phyloP scores from a whole-genome alignment of 2,113 vertebrate genomes.

The Microcebus ravelobensis region DNA sequence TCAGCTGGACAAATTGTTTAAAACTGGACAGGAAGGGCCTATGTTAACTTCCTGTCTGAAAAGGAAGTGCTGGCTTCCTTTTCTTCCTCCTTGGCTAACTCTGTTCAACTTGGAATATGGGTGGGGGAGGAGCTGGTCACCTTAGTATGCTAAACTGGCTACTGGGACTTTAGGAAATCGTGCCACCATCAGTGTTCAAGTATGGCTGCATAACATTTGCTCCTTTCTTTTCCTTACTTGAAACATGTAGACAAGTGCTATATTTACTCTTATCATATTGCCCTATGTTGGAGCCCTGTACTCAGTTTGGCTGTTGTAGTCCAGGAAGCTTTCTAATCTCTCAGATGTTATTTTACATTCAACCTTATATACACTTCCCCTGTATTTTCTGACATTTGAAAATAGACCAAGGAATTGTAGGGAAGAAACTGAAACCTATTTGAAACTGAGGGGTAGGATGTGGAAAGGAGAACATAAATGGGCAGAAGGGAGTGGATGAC shows the following conservation, averaged over 20 bases:
- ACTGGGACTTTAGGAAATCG: not conserved
- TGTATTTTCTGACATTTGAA: conserved; percentile 56
- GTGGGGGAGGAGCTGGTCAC: conserved; percentile 31
- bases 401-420: conserved; percentile 45
- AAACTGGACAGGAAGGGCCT: conserved; percentile 84
- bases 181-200: not conserved
- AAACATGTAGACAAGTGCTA: not conserved
- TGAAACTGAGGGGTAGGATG: not conserved
- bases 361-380: not conserved
- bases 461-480: conserved; percentile 52
- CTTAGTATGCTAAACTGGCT: not conserved
- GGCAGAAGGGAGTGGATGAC: conserved; percentile 45
- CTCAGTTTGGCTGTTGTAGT: not conserved
- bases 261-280: not conserved
- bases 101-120: conserved; percentile 44
- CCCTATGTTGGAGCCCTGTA: not conserved
- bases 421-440: conserved; percentile 49
- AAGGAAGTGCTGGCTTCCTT: conserved; percentile 87
- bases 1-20: conserved; percentile 84
- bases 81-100: conserved; percentile 67
- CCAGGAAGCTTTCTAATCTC: conserved; percentile 24
- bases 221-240: not conserved
- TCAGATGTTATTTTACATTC: not conserved
- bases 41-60: conserved; percentile 88
- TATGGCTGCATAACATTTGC: not conserved